Base-by-base conservation (phyloP, 2,113 vertebrate species). In the Eclectus roratus region DNA sequence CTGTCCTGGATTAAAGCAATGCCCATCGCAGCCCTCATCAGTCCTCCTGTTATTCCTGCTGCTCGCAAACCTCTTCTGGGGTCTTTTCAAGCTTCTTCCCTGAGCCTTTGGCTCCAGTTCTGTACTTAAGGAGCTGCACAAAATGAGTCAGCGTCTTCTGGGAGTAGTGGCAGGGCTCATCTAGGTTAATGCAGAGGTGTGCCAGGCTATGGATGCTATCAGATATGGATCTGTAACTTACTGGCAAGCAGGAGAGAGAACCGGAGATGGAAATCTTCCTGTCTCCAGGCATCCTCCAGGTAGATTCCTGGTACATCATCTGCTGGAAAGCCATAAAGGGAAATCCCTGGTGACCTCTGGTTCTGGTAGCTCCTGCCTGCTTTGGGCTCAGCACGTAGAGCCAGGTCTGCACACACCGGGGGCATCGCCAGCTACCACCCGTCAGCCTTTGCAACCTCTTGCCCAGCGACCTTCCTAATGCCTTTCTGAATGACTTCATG, bases 381-480 rank as follows among this genome's bases (percentile, higher is more conserved):
- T 77, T 0, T 9, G 53, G 73, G 55, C 72, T 83, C 2, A 0
- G 1, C 46, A 5, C 3, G 3, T 10, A 14, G 56, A 8, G 2
- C 17, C 68, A 53, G 79, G 73, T 37, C 74, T 27, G 61, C 58
- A 13, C 74, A 65, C 0, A 31, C 53, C 7, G 53, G 2, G 47
- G 61, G 24, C 4, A 3, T 31, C 52, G n/a, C 91, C 37, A 7
- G 63, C 44, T 73, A 49, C 82, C 50, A 70, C 21, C 65, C 20
- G 3, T 11, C 24, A 82, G 43, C 50, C 76, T 83, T 33, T 29
- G 33, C 88, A 66, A 37, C 10, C 92, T 50, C 69, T 17, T 69
- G 70, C 56, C 35, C 41, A 53, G 0, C 0, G 55, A 89, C 53
- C 79, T 74, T 60, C 76, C 88, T 61, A 13, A 31, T 11, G 47